Base-by-base conservation (phyloP, 37 sponge, comb jelly and placozoan genomes). In the Theonella swinhoei region DNA sequence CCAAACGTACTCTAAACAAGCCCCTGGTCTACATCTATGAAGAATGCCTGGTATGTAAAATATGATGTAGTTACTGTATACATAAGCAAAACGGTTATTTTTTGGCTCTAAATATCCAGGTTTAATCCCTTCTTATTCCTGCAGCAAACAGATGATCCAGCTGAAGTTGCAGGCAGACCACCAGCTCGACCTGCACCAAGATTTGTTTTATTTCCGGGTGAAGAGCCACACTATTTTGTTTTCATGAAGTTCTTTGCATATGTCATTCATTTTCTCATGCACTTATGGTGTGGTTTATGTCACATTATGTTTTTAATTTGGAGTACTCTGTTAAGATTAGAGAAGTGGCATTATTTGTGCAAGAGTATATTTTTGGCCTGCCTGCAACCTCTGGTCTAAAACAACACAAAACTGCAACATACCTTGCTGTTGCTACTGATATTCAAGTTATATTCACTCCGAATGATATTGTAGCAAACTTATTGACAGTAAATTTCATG, bases 271-370 rank as follows among this genome's bases (percentile, higher is more conserved):
- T n/a, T n/a, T 37, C 37, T 39, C 31, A 74, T 36, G 75, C 75
- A 42, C 20, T 74, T 30, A 62, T 62, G 36, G 4, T 78, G 36
- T 78, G 79, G 79, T 78, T 59, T 36, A 7, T 29, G 29, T n/a
- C 3, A 25, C 75, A 74, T 47, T 74, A 74, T 39, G 47, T 39
- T n/a, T 74, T 74, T 8, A 38, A 78, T 62, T 64, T 78, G 19
- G 79, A 78, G 79, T 78, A 78, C 36, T 29, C 34, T 25, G 35
- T 24, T 2, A 78, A 36, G 17, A 33, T 29, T 63, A 62, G 23
- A 24, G 79, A 78, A 11, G 79, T 78, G 64, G 79, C 79, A 35
- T 17, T 78, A 1, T 64, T 78, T 78, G 11, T 78, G 2, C 79
- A 78, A 62, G 79, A 78, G 20, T 78, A 62, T 61, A 39, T 78